Conservation (phyloP, 2,888 invertebrate genomes). For the Hemicrepidius hirtus region DNA sequence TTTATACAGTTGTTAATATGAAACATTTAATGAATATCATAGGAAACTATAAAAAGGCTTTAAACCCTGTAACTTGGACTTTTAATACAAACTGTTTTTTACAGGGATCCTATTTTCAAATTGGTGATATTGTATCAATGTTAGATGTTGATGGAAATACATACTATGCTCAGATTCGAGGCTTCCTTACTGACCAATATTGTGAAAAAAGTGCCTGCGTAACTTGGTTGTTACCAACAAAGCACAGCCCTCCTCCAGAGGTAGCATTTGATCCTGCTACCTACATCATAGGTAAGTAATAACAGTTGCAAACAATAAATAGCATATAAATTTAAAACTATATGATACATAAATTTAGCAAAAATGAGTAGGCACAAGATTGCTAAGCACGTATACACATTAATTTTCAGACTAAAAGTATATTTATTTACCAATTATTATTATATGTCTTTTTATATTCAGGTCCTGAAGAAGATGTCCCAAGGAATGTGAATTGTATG, state of each 20-base stretch:
- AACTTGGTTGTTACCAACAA: conserved; percentile 93
- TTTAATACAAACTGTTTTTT: no score
- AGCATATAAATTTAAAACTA: no score
- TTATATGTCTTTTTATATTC: conserved; percentile 32
- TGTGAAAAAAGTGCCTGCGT: conserved; percentile 94
- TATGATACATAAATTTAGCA: no score
- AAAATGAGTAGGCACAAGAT: no score
- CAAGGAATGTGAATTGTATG: conserved; percentile 89
- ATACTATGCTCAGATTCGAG: conserved; percentile 93
- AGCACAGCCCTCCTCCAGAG: conserved; percentile 84
- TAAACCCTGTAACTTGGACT: background rate
- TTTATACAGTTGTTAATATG: no score
- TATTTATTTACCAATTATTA: background rate
- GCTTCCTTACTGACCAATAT: conserved; percentile 92
- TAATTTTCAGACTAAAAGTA: background rate
- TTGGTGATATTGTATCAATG: conserved; percentile 93
- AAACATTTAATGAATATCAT: no score
- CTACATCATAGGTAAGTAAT: conserved; percentile 85
- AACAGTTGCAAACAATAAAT: background rate
- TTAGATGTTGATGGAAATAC: conserved; percentile 83
- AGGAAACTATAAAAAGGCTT: background rate
- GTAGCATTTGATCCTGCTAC: conserved; percentile 90
- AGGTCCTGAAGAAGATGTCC: conserved; percentile 94
- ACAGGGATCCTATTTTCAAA: conserved; percentile 87
- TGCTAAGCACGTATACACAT: no score